Conservation (phyloP, 2,888 invertebrate genomes). For the Drosophila barbarae region DNA sequence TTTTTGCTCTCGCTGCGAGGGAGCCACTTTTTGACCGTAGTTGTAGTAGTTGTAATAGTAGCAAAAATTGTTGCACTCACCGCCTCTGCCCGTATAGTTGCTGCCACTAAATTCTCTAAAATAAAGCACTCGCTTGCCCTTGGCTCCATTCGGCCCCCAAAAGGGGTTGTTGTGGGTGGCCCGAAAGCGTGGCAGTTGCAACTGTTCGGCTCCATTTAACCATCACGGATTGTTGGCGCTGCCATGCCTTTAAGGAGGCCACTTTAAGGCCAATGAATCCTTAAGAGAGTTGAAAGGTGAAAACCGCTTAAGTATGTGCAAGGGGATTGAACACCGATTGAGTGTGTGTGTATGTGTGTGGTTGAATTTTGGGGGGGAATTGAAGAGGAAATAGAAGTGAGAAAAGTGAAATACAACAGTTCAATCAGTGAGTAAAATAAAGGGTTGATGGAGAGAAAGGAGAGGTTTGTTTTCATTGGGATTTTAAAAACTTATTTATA, state of each 20-base stretch:
- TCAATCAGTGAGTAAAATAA: not conserved
- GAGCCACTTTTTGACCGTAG: conserved; percentile 32
- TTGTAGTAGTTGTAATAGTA: conserved; percentile 26
- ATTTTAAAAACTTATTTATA: not conserved
- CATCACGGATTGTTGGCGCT: conserved; percentile 27
- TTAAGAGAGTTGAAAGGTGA: conserved; percentile 1
- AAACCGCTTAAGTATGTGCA: conserved; percentile 12
- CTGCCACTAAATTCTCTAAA: conserved; percentile 60
- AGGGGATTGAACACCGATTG: conserved; percentile 7
- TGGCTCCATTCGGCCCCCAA: conserved; percentile 15
- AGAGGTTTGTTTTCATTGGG: not conserved
- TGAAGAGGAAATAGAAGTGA: conserved; percentile 2
- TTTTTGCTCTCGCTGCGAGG: conserved; percentile 24
- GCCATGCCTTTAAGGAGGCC: conserved; percentile 28
- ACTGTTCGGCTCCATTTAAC: conserved; percentile 52
- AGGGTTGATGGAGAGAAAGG: not conserved
- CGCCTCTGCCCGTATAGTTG: conserved; percentile 21
- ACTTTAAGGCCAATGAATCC: conserved; percentile 17
- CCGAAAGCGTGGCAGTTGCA: conserved; percentile 14
- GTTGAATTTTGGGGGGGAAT: not conserved
- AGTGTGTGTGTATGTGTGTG: not conserved
- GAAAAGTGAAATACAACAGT: not conserved
- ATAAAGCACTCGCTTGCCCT: conserved; percentile 43
- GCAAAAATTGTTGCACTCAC: conserved; percentile 60
- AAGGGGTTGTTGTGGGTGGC: conserved; percentile 8